Conservation (phyloP, 2,113 vertebrate genomes). For the Cryptoleucopteryx plumbea region DNA sequence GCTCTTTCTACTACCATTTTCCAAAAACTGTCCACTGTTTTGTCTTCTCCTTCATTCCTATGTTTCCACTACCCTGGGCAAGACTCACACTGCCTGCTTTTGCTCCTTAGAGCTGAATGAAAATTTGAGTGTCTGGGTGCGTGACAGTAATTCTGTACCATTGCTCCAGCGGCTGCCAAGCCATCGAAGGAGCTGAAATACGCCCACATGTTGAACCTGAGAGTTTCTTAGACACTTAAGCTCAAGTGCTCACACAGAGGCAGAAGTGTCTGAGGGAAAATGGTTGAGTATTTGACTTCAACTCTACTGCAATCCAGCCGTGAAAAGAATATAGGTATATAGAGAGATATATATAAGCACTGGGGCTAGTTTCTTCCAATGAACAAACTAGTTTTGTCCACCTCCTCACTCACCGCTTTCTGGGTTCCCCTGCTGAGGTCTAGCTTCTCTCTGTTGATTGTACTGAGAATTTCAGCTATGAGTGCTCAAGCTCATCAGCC, state of each 20-base stretch:
- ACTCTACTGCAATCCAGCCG: neutral
- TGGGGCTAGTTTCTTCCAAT: neutral
- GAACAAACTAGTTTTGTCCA: neutral
- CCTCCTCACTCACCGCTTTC: neutral
- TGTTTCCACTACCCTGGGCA: neutral
- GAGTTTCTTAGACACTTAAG: neutral
- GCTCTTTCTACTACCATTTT: neutral
- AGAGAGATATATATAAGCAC: neutral
- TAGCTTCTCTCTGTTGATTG: neutral
- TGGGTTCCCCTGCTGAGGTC: neutral
- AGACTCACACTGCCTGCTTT: neutral
- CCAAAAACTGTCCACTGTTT: neutral
- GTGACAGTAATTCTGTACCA: neutral
- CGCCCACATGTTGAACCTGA: neutral
- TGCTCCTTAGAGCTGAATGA: neutral
- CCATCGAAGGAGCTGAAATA: neutral
- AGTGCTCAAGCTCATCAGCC: neutral
- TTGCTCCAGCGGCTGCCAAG: neutral
- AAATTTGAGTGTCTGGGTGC: neutral
- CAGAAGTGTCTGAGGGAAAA: slow-evolving; percentile 8
- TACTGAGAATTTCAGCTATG: neutral
- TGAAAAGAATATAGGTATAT: neutral
- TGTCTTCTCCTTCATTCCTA: neutral
- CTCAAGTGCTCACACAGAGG: neutral
- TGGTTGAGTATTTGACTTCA: neutral